Conservation (phyloP, 2,113 vertebrate species). For the Poecilia latipinna region DNA sequence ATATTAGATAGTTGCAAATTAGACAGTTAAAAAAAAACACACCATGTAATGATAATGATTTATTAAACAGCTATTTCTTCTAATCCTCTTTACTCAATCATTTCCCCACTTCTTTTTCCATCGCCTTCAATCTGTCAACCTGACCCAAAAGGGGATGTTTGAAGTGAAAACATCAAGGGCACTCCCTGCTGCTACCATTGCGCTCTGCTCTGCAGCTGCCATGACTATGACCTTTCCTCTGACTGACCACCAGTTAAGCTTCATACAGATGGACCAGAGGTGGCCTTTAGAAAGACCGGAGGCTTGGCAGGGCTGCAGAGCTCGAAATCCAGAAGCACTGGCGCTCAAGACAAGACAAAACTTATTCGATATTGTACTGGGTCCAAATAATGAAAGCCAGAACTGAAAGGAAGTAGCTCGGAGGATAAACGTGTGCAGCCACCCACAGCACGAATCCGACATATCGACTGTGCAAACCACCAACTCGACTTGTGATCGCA, state of each 20-base stretch:
- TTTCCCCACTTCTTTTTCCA: conserved; percentile 37
- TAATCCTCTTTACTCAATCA: conserved; percentile 31
- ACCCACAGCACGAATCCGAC: not conserved
- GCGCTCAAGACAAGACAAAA: not conserved
- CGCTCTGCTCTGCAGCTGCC: conserved; percentile 45
- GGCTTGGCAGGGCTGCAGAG: not conserved
- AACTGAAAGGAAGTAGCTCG: not conserved
- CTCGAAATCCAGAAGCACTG: conserved; percentile 2
- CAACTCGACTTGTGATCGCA: conserved; percentile 15
- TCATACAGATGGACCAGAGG: conserved; percentile 53
- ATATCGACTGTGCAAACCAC: conserved; percentile 1
- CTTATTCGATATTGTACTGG: not conserved
- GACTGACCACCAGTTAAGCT: conserved; percentile 59
- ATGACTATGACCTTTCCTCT: conserved; percentile 77
- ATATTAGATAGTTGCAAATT: not conserved
- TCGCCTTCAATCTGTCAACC: conserved; percentile 41
- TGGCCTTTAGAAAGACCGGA: conserved; percentile 45
- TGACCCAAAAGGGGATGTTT: conserved; percentile 57
- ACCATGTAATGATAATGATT: not conserved
- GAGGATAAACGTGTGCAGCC: not conserved
- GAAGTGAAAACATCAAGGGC: conserved; percentile 74
- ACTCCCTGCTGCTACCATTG: conserved; percentile 38
- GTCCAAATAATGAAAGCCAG: not conserved
- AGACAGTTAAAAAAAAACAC: not conserved
- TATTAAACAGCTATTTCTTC: not conserved